A percentile compares a stretch with the other conserved stretches of the same genome.
phyloP scores from a whole-genome alignment of 1,140 invertebrate genomes.

The Asobara japonica region DNA sequence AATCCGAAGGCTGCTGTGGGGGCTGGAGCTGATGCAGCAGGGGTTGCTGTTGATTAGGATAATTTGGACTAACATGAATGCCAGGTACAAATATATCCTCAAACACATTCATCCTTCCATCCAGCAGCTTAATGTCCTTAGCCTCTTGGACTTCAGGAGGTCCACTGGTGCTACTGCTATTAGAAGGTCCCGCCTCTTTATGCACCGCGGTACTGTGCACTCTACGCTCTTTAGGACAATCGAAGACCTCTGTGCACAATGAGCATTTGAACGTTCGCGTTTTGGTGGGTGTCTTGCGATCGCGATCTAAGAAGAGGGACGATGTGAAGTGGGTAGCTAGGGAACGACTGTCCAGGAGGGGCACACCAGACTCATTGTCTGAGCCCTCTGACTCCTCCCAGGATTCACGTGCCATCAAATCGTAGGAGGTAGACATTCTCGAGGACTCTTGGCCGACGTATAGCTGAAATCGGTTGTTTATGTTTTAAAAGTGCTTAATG shows the following conservation, averaged over 20 bases:
- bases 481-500: slow-evolving; percentile 20
- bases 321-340: slow-evolving; percentile 64
- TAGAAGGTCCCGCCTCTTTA: slow-evolving; percentile 64
- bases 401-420: slow-evolving; percentile 73
- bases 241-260: slow-evolving; percentile 71
- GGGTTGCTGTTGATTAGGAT: slow-evolving; percentile 57
- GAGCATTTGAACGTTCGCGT: slow-evolving; percentile 68
- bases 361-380: slow-evolving; percentile 66
- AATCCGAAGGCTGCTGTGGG: slow-evolving; percentile 46
- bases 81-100: slow-evolving; percentile 62
- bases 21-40: slow-evolving; percentile 61
- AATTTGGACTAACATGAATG: slow-evolving; percentile 57
- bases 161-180: slow-evolving; percentile 57
- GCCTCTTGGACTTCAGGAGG: slow-evolving; percentile 52
- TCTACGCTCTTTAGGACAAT: slow-evolving; percentile 73
- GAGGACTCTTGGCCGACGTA: slow-evolving; percentile 69
- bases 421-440: slow-evolving; percentile 71
- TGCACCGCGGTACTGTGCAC: slow-evolving; percentile 69
- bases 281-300: slow-evolving; percentile 61
- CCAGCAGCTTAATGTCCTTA: slow-evolving; percentile 62
- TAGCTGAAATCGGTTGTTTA: slow-evolving; percentile 57
- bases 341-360: slow-evolving; percentile 61
- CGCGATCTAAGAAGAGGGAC: slow-evolving; percentile 63
- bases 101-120: slow-evolving; percentile 60
- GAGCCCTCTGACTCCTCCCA: slow-evolving; percentile 77